Base-by-base conservation (phyloP, 1,140 invertebrate genomes). In the Helicoverpa zea region DNA sequence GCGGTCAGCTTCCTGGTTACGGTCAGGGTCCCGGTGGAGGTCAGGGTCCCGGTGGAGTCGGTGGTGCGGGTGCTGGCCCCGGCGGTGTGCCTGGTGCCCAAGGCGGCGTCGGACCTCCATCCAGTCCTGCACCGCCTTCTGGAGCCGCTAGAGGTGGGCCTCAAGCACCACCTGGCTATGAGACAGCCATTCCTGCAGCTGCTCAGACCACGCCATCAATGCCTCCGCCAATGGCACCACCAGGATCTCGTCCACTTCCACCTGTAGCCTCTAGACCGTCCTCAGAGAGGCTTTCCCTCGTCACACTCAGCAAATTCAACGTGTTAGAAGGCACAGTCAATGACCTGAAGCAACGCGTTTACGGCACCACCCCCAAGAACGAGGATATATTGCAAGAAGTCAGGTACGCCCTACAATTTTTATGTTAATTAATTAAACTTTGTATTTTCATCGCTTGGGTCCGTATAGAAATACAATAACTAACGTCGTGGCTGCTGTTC, bases 301-400 rank as follows among this genome's bases (percentile, higher is more conserved):
- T 94, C 2, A 94, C 92, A 0, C 72, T 90, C 2, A 92, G 91
- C 86, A 94, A 91, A 52, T 94, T 94, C 35, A 94, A 94, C 73
- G 14, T 91, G 3, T 86, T 94, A 18, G 92, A 93, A 70, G 87
- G 68, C 59, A 79, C 85, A 2, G 93, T 94, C 11, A 87, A 90
- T 56, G 92, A 94, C 63, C 79, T 94, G 1, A 94, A 88, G 75
- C 88, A 88, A n/a, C 86, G 90, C 10, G 92, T 94, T 0, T 94
- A 94, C 35, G 92, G 92, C 2, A 93, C 87, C 35, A 89, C 92
- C 23, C 93, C 92, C 10, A 94, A 90, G 73, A 94, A 94, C 81
- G 91, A 94, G 66, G 83, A 91, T 11, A 93, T 94, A 64, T 81
- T 94, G 51, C 89, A 94, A 72, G 92, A 93, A 90, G 93, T 94